Conservation (phyloP, 92 coral and sea anemone genomes). For the Umimayanthus kanabou region DNA sequence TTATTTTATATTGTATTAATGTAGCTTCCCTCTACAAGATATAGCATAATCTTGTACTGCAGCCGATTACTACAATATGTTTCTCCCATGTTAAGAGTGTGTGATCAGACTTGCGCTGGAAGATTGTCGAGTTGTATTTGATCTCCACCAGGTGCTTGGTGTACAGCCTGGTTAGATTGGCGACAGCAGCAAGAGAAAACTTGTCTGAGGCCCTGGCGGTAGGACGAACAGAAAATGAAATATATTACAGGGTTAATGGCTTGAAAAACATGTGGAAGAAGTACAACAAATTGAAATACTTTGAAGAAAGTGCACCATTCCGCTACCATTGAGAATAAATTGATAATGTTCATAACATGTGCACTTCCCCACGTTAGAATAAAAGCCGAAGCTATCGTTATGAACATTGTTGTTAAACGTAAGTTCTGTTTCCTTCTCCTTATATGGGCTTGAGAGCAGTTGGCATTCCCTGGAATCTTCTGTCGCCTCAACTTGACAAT, state of each 20-base stretch:
- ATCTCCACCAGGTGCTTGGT: not conserved
- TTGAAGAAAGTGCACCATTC: not conserved
- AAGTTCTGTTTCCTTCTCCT: conserved; percentile 13
- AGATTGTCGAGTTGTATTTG: not conserved
- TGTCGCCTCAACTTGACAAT: not conserved
- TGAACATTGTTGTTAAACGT: no score
- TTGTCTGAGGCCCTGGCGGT: not conserved
- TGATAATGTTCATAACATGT: not conserved
- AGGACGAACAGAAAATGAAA: not conserved
- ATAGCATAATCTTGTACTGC: no score
- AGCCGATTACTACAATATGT: no score
- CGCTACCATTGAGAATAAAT: not conserved
- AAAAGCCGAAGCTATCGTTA: not conserved
- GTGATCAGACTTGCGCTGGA: not conserved
- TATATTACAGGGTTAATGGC: not conserved
- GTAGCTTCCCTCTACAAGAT: no score
- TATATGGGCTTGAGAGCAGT: not conserved
- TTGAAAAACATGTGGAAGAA: not conserved
- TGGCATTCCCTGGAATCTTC: no score
- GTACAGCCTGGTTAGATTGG: not conserved
- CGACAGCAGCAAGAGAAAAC: not conserved
- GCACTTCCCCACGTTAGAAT: not conserved
- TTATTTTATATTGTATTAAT: no score
- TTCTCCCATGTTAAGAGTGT: no score
- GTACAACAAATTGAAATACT: not conserved